Conservation (phyloP, 2,113 vertebrate genomes). For the Chrysochloris asiatica region DNA sequence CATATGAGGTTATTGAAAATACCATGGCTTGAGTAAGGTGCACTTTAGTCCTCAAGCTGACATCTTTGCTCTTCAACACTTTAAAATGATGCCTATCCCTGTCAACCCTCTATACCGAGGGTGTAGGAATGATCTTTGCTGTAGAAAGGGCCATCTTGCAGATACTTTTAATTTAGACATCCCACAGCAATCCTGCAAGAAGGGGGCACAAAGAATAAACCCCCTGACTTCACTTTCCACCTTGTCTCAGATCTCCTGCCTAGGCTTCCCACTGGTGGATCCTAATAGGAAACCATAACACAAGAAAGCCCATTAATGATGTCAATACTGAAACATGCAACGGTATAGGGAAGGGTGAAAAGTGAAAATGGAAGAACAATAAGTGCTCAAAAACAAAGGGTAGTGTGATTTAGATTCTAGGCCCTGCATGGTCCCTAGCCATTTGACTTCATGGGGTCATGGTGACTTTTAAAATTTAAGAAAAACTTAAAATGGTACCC, state of each 20-base stretch:
- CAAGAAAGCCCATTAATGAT: constrained; percentile 5
- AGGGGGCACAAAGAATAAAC: neutral
- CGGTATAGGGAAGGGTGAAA: neutral
- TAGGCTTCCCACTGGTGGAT: neutral
- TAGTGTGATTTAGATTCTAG: neutral
- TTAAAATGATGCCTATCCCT: no score
- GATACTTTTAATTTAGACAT: neutral
- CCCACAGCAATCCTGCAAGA: neutral
- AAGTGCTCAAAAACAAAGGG: neutral
- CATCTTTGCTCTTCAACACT: no score
- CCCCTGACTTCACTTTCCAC: neutral
- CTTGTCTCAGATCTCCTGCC: neutral
- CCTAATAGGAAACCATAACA: neutral
- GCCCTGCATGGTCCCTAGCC: neutral
- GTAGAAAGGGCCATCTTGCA: neutral
- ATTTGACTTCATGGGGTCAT: neutral
- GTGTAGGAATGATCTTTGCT: no score
- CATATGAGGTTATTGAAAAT: no score
- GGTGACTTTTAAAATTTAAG: neutral
- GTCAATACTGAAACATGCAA: neutral
- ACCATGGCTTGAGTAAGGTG: no score
- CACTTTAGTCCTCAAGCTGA: no score
- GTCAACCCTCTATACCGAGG: no score
- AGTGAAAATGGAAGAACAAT: neutral
- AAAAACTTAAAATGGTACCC: neutral